Evolutionary conservation across 2,797 vertebrate species (phyloP), one percentile per base, ranked within the genome.

Genomic region (Peromyscus attwateri): DNA sequence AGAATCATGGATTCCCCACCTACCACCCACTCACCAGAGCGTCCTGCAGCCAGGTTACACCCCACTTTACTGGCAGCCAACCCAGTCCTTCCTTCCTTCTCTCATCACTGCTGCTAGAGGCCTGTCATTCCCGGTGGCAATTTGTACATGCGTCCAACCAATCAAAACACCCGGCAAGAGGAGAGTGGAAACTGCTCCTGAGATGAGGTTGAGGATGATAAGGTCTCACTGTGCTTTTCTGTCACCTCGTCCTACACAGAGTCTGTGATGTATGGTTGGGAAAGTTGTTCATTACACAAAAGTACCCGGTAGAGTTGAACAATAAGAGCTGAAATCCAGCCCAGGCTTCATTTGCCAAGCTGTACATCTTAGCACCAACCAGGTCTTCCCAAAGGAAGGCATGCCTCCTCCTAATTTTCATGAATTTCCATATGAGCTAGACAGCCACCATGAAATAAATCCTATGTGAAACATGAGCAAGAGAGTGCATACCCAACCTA

Each of bases 381-480:
- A 87, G 23, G 25, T 87, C 37, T 92, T 37, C 87, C 89, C 96
- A 76, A 84, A 85, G 66, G 27, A 94, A 94, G 27, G 29, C 23
- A 34, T 19, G 49, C 16, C 57, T 92, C 92, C 70, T 82, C 83
- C 73, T 87, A 23, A 79, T 60, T 70, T 79, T 66, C 60, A 89
- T 11, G 80, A 89, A 97, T 57, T 66, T 71, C 31, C 34, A 34
- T 83, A 62, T 17, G 37, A 46, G 34, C 17, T 68, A 29, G 34
- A 49, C 2, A 21, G 21, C 16, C 46, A 29, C 43, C 16, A 52
- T 75, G 43, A 89, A 93, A 92, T n/a, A 93, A 87, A 89, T 70
- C 21, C 62, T 55, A 52, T 25, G 60, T 43, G 68, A 96, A 91
- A 89, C 91, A 57, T 55, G 49, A 79, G 71, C 70, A 60, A 76